Base-by-base conservation (phyloP, 2,113 vertebrate genomes). In the Pleuronectes platessa region DNA sequence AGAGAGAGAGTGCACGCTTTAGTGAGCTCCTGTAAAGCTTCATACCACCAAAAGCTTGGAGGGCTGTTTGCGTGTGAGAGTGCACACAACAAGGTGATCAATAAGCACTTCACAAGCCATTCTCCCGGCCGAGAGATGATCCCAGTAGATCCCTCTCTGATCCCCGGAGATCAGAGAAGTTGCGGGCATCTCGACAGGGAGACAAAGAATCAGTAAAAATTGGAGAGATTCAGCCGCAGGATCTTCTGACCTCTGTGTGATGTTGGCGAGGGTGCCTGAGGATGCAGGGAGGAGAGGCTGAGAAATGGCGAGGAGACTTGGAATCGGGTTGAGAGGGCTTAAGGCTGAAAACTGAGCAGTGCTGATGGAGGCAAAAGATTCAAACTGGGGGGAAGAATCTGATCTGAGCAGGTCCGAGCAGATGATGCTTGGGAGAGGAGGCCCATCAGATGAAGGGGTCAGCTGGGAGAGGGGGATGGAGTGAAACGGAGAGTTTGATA, bases 41-140 rank as follows among this genome's bases (percentile, higher is more conserved):
- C 81, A 74, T 67, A 54, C 68, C 72, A 58, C 68, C 75, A 70
- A 65, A 24, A 63, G 82, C 85, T 86, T 20, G 47, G 69, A 76
- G 78, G 71, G 74, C 61, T 82, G 74, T 88, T 76, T 81, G 69
- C 73, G 79, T 54, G 71, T 65, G 71, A 70, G 76, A 75, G 83
- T 71, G 83, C 86, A 86, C 87, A 90, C 88, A 90, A 90, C 87
- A 86, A 79, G 76, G 85, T 92, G 88, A 93, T 93, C 92, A 88
- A 93, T 93, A 92, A 91, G 88, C 90, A 91, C 90, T 93, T 90
- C 89, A 82, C 81, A 72, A 78, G 75, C 87, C 77, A 73, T 88
- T 86, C 88, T 67, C 71, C 78, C 17, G 17, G 68, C 56, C 72
- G 81, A 84, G 81, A 83, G 85, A 81, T 67, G 73, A 91, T 90